Percentiles rank a stretch among this genome's conserved stretches.
phyloP scores from a whole-genome alignment of 1,140 invertebrate genomes.

The Tetraneura akinire region DNA sequence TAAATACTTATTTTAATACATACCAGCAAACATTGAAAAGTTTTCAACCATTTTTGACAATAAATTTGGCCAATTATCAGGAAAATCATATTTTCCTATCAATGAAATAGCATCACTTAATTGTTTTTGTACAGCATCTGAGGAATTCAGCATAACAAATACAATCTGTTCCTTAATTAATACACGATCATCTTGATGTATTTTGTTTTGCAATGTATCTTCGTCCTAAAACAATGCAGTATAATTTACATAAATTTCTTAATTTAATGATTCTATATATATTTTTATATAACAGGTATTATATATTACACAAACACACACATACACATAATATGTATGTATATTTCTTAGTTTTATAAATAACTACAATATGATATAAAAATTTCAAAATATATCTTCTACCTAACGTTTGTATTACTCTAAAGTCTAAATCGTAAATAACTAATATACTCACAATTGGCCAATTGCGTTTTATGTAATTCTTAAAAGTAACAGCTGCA shows the following conservation, averaged over 20 bases:
- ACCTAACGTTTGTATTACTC: too few species aligned
- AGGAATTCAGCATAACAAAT: slow-evolving; percentile 87
- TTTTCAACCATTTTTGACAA: slow-evolving; percentile 90
- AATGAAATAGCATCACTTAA: slow-evolving; percentile 94
- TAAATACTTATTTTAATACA: neutral
- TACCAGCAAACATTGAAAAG: slow-evolving; percentile 67
- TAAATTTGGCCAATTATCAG: slow-evolving; percentile 88
- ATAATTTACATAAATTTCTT: too few species aligned
- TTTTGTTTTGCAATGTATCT: slow-evolving; percentile 73
- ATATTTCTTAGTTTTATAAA: too few species aligned
- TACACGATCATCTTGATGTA: slow-evolving; percentile 76
- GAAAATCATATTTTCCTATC: slow-evolving; percentile 93
- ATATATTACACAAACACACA: too few species aligned
- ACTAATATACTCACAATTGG: slow-evolving; percentile 68
- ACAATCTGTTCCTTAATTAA: slow-evolving; percentile 86
- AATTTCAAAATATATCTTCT: too few species aligned
- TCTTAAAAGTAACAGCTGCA: slow-evolving; percentile 93
- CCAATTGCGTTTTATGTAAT: slow-evolving; percentile 96
- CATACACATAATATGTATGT: too few species aligned
- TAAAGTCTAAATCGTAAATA: too few species aligned
- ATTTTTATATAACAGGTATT: too few species aligned
- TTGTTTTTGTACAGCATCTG: slow-evolving; percentile 88
- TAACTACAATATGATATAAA: too few species aligned
- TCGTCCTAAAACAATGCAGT: slow-evolving; percentile 66
- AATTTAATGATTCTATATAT: too few species aligned